Evolutionary conservation across 1,140 invertebrate species (phyloP), one percentile per base, ranked within the genome.

Genomic region (Drosophila simulans): DNA sequence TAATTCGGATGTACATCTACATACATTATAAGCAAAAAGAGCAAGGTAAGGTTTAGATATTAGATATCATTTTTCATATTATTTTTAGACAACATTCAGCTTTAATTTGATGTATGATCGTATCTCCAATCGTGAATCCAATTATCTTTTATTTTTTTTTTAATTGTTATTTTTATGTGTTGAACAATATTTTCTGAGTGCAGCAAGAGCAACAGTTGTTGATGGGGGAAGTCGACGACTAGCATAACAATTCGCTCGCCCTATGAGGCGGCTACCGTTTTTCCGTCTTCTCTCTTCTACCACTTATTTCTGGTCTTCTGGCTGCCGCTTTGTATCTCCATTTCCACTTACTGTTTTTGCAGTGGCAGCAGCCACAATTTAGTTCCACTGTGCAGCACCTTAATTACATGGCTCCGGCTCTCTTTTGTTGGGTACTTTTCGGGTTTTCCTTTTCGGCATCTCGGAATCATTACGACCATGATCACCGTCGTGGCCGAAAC

Each of bases 221-320:
- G 66, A 70, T 39, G 66, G 64, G 60, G 70, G 54, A 77, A 82
- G 83, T 65, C 69, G 68, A 86, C 82, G 82, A 86, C 83, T 86
- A 86, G 84, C 80, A 89, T 88, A 88, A 89, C 84, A 89, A 89
- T 89, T 84, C 84, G 84, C 84, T 89, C 84, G 77, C 84, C 84
- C 84, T 89, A 84, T 89, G 84, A 77, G 84, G 69, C 69, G 31
- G 84, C 84, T 89, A 89, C 84, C 77, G 84, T 89, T 89, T 86
- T 89, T 83, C 76, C 80, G 69, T 89, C 82, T 89, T 69, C 43
- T 60, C 37, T 35, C 34, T 35, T 68, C 66, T 34, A 48, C 64
- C 64, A 31, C 35, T 45, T 46, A 31, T 46, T 55, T 58, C 48
- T 49, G 48, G 53, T 17, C 52, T 48, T 51, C 25, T 34, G 43